Conservation (phyloP, 2,888 invertebrate genomes). For the Rhopalosiphum nymphaeae region DNA sequence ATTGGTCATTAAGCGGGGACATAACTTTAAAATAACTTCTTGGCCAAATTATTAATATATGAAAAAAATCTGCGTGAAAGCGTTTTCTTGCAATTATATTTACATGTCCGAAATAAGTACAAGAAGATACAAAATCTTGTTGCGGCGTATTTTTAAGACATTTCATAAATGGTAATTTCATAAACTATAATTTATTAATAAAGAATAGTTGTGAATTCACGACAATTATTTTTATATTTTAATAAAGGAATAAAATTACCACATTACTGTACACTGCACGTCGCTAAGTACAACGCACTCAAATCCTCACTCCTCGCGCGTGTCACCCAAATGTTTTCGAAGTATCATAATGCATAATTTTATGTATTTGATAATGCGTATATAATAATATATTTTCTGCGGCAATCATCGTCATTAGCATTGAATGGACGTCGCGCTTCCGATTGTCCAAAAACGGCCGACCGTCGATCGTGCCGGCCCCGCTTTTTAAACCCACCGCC, state of each 20-base stretch:
- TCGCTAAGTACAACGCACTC: background rate
- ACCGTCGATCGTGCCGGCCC: slow-evolving; percentile 11
- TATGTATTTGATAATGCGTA: background rate
- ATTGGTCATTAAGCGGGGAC: background rate
- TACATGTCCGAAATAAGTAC: background rate
- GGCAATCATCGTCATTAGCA: slow-evolving; percentile 34
- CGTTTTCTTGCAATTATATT: background rate
- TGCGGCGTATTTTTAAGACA: background rate
- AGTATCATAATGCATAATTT: background rate
- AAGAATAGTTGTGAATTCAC: background rate
- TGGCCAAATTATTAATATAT: background rate
- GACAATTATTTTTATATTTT: background rate
- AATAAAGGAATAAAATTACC: background rate
- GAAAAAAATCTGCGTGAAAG: background rate
- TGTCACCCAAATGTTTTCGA: background rate
- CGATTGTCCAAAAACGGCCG: slow-evolving; percentile 28
- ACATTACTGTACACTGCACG: background rate
- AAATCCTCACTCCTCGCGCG: background rate
- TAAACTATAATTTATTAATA: background rate
- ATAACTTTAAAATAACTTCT: background rate
- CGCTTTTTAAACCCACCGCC: background rate
- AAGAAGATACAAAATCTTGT: background rate
- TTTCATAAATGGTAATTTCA: background rate
- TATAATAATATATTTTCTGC: background rate
- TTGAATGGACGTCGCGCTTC: slow-evolving; percentile 56